phyloP scores from a whole-genome alignment of 2,113 vertebrate genomes.

The Pluvialis apricaria region DNA sequence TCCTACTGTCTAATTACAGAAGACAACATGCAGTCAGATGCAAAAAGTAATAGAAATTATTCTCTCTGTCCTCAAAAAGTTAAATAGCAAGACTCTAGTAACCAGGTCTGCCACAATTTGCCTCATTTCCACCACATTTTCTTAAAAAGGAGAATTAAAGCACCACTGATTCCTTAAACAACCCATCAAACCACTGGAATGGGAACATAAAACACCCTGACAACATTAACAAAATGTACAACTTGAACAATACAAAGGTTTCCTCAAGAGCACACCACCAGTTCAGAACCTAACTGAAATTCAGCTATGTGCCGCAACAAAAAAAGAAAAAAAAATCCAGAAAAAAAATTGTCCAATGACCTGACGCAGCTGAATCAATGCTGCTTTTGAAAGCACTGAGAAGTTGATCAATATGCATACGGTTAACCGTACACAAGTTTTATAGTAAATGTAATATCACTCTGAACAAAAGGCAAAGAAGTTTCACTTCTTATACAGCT shows the following conservation, averaged over 20 bases:
- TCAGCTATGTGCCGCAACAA: not conserved
- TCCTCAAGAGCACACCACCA: not conserved
- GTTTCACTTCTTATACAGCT: not conserved
- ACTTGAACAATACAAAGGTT: not conserved
- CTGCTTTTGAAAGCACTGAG: not conserved
- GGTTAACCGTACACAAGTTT: not conserved
- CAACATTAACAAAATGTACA: not conserved
- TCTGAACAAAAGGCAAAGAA: not conserved
- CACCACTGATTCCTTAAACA: not conserved
- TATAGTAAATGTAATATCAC: not conserved
- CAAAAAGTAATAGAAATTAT: not conserved
- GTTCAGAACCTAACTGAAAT: not conserved
- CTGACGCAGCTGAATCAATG: not conserved
- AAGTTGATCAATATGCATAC: not conserved
- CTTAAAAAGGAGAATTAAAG: not conserved
- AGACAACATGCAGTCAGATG: not conserved
- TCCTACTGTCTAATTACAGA: not conserved
- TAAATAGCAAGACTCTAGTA: not conserved
- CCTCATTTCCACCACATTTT: not conserved
- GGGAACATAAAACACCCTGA: not conserved
- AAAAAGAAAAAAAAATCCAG: not conserved
- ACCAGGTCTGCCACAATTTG: not conserved
- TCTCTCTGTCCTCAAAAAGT: not conserved
- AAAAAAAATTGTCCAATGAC: fast-evolving
- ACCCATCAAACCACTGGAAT: not conserved